Evolutionary conservation across 1,140 invertebrate genomes (phyloP), one percentile per base, ranked within the genome.

Genomic region (Heliconius himera): DNA sequence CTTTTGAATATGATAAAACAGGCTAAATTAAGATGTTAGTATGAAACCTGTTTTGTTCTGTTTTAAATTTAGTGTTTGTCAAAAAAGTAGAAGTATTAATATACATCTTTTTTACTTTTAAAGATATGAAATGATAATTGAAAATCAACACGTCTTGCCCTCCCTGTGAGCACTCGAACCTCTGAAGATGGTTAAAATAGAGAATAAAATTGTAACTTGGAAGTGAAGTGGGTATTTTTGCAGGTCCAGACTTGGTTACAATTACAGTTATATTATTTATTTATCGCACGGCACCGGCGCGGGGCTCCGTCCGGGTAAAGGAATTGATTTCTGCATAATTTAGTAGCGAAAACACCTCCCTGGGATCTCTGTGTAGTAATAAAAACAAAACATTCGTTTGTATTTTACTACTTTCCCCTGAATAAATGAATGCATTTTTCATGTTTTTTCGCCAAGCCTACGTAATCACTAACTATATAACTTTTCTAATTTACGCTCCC

Each of bases 301-400:
- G 60, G 83, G 80, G 82, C 84, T 82, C 82, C 83, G 88, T 90
- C 87, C 89, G 88, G 86, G 87, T 84, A 89, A 93, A 94, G 89
- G 87, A 94, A 94, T 94, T 94, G 92, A 94, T 94, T 92, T 93
- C 87, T 94, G 89, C 91, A 94, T 94, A 94, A 94, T 94, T 94
- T 92, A 94, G 85, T 85, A 90, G 81, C 83, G 88, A 91, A 93
- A 93, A 93, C 90, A 91, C 87, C 89, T 93, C 86, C 81, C 86
- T 80, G 90, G 88, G 91, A 90, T 85, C 88, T 87, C 87, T 87
- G 86, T 84, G 84, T 82, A 83, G 85, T 87, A 89, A 89, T 92
- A 93, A 92, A 93, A 93, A 93, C 90, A 92, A 93, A 92, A 90
- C 91, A 93, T 94, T 94, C 88, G 88, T 90, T 91, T 90, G 90